Percentiles rank a stretch among this genome's conserved stretches.
Conservation (phyloP, 2,888 invertebrate species). For the Drosophila gaucha region DNA sequence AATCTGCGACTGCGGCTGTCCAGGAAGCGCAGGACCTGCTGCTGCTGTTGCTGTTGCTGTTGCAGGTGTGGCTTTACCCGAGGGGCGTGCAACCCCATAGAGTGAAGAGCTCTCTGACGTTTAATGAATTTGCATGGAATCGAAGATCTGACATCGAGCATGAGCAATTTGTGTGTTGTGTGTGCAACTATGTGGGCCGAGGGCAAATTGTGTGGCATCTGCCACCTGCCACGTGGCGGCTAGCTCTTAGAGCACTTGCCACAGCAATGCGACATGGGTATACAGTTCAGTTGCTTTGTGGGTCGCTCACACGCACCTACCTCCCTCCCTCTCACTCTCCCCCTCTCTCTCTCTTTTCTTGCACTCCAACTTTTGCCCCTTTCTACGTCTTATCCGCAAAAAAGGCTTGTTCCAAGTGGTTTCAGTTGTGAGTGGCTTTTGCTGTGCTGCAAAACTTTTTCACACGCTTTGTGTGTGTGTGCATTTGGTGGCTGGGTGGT, state of each 20-base stretch:
- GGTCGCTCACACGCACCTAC: slow-evolving; percentile 48
- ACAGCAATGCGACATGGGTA: slow-evolving; percentile 36
- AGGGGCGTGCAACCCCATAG: not conserved
- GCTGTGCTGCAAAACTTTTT: slow-evolving; percentile 62
- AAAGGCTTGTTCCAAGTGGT: slow-evolving; percentile 70
- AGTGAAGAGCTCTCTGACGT: not conserved
- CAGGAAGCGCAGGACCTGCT: slow-evolving; percentile 3
- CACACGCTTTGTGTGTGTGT: slow-evolving; percentile 37
- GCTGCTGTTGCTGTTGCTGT: not conserved
- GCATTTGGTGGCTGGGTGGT: not conserved
- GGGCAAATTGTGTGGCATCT: slow-evolving; percentile 2
- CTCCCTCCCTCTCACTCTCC: not conserved
- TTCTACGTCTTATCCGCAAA: slow-evolving; percentile 19
- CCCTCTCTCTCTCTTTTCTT: not conserved
- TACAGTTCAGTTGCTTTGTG: slow-evolving; percentile 60
- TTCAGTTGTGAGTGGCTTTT: slow-evolving; percentile 75
- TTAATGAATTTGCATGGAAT: slow-evolving; percentile 44
- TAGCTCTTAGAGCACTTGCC: slow-evolving; percentile 3
- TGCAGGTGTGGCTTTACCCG: slow-evolving; percentile 26
- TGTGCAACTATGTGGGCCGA: slow-evolving; percentile 47
- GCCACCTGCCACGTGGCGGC: slow-evolving; percentile 3
- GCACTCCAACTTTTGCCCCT: not conserved
- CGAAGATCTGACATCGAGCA: slow-evolving; percentile 25
- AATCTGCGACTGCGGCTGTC: slow-evolving; percentile 15
- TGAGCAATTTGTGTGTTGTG: slow-evolving; percentile 47